Evolutionary conservation across 2,113 vertebrate species (phyloP), one percentile per base, ranked within the genome.

Genomic region (Megaptera novaeangliae): DNA sequence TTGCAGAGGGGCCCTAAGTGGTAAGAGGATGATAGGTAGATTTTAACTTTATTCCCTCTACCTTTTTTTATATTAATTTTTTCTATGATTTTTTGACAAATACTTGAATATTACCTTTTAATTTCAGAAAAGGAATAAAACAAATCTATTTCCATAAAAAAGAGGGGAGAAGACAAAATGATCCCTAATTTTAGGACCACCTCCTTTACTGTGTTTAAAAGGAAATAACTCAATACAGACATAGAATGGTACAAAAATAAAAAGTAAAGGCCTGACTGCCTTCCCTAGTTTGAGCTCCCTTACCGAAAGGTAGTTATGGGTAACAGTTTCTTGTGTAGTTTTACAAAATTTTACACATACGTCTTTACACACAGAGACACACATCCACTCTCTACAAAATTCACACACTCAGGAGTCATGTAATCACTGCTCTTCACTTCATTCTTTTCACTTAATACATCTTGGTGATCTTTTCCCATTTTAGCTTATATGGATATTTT

Each of bases 51-150:
- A 41, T 72, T 89, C 5, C 46, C 12, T 72, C 11, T 66, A 27
- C 0, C 20, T 57, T 91, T 55, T 72, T 34, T 85, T 36, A 80
- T 63, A 39, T n/a, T 93, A 77, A 52, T 84, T 68, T 94, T 92
- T 82, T 91, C 13, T 39, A n/a, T 27, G 9, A 46, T 31, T 5
- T 77, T 93, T 52, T 74, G 34, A 93, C 15, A 86, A 83, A 78
- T 89, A 49, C 46, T 72, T 36, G 31, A 71, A 91, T n/a, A 78
- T 78, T 92, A 44, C 23, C 12, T 78, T 87, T 93, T 87, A 93
- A 77, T 82, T 59, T 57, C 2, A 49, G n/a, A 96, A 59, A 71
- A 90, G 55, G 77, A 88, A 59, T 80, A 6, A 11, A 25, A 52
- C 25, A 72, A 83, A 44, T 39, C 5, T 52, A n/a, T 66, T 88